phyloP scores from a whole-genome alignment of 92 coral and sea anemone genomes.

The Nematostella vectensis region DNA sequence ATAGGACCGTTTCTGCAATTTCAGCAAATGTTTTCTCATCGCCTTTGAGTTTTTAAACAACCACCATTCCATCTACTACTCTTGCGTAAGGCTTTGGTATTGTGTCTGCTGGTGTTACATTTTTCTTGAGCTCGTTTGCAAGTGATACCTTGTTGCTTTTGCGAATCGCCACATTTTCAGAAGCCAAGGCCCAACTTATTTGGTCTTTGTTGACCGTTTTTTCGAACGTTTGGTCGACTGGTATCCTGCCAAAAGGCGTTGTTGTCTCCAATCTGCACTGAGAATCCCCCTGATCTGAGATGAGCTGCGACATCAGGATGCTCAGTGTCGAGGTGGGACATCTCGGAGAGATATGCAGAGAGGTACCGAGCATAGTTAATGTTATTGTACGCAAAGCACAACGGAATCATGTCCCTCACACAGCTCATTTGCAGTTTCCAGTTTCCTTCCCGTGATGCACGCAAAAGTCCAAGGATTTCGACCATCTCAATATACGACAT shows the following conservation, averaged over 20 bases:
- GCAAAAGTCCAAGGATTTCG: conserved; percentile 21
- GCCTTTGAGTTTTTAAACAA: conserved; percentile 47
- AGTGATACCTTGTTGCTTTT: conserved; percentile 27
- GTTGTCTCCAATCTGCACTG: conserved; percentile 33
- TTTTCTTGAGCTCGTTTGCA: conserved; percentile 27
- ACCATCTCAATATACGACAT: conserved; percentile 33
- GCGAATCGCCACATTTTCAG: conserved; percentile 22
- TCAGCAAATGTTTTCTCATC: conserved; percentile 28
- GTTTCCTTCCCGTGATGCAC: conserved; percentile 42
- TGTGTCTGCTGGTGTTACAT: conserved; percentile 19
- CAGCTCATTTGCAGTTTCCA: conserved; percentile 28
- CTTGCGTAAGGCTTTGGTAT: conserved; percentile 43
- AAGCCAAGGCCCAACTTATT: conserved; percentile 29
- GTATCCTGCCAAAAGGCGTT: conserved; percentile 41
- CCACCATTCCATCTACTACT: conserved; percentile 52
- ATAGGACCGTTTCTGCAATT: conserved; percentile 18
- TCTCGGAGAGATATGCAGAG: conserved; percentile 33
- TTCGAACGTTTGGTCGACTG: conserved; percentile 50
- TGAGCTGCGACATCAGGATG: conserved; percentile 33
- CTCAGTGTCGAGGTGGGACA: conserved; percentile 18
- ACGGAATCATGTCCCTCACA: conserved; percentile 25
- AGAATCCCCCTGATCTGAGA: conserved; percentile 34
- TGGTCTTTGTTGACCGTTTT: conserved; percentile 53
- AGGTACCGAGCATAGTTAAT: conserved; percentile 51
- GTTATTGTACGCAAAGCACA: conserved; percentile 58